These are phyloP conservation scores for Myiopsitta monachus DNA, from an alignment of 2,113 vertebrate species.

Conservation along the genomic window DNA sequence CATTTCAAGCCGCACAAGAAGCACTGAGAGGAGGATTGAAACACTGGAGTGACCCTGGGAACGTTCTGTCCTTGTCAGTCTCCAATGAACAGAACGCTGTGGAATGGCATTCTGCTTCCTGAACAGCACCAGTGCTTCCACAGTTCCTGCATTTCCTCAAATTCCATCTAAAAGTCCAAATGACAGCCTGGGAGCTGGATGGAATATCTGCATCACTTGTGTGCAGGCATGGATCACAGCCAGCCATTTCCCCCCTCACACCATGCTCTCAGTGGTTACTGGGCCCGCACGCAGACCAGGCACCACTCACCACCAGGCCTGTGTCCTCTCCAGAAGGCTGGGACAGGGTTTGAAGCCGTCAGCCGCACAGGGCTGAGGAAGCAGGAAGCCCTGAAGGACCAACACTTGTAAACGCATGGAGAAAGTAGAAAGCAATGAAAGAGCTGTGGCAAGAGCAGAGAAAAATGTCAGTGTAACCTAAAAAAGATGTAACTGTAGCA, in stretches of 20 bases:
- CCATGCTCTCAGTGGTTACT: rapidly evolving
- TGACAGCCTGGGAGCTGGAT: background rate
- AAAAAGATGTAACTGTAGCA: background rate
- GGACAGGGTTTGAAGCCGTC: background rate
- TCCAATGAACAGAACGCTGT: rapidly evolving
- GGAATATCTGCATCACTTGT: background rate
- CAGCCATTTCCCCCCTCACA: background rate
- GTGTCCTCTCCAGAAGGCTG: background rate
- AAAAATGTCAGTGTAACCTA: background rate
- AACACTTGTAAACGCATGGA: background rate
- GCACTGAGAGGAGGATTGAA: background rate
- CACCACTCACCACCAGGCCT: background rate
- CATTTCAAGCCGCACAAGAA: background rate
- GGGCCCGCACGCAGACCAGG: background rate
- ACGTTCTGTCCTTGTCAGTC: rapidly evolving
- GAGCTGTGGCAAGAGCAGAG: background rate
- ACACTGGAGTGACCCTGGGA: background rate
- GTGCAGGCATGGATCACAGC: background rate
- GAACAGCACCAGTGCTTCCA: background rate
- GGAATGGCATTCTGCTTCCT: background rate
- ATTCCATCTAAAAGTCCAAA: background rate
- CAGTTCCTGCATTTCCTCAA: background rate
- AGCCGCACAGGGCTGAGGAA: background rate
- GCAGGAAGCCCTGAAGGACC: background rate
- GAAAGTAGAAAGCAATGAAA: background rate